Evolutionary conservation across 2,797 vertebrate species (phyloP).

Genomic region (Falco naumanni): DNA sequence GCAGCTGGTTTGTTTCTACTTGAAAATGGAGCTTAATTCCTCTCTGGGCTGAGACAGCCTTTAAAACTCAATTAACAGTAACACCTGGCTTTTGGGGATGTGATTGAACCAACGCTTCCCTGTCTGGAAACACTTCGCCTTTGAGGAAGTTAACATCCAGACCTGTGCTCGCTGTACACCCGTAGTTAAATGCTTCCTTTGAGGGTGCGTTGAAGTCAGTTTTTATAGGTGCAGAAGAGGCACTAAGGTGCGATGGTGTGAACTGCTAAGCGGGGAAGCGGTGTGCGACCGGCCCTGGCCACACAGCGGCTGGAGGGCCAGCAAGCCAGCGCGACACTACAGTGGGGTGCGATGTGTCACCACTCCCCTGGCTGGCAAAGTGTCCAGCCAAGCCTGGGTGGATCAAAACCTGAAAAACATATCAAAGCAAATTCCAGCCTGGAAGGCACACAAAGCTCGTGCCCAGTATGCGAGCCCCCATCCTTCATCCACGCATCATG

Average conservation of each 20-base stretch:
- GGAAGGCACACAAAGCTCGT: neutral
- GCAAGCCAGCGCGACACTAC: neutral
- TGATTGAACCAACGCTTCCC: neutral
- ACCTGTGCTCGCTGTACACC: accelerated
- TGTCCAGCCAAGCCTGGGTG: accelerated
- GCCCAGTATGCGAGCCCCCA: neutral
- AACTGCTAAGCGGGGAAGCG: neutral
- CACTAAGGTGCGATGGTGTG: neutral
- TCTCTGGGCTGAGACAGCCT: neutral
- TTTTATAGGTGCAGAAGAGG: neutral
- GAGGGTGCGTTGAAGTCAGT: neutral
- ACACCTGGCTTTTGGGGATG: neutral
- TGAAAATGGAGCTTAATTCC: neutral
- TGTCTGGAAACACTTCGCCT: neutral
- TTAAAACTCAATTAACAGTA: neutral
- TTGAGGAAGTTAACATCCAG: neutral
- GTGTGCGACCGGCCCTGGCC: neutral
- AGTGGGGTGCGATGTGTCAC: neutral
- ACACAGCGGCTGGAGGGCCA: accelerated
- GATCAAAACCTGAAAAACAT: slow-evolving; percentile 6
- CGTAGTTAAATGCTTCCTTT: neutral
- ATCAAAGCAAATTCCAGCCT: neutral
- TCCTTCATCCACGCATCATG: neutral
- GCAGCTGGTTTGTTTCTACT: neutral
- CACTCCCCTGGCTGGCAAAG: neutral